Base-by-base conservation (phyloP, 1,140 invertebrate genomes). In the Drosophila obscura region DNA sequence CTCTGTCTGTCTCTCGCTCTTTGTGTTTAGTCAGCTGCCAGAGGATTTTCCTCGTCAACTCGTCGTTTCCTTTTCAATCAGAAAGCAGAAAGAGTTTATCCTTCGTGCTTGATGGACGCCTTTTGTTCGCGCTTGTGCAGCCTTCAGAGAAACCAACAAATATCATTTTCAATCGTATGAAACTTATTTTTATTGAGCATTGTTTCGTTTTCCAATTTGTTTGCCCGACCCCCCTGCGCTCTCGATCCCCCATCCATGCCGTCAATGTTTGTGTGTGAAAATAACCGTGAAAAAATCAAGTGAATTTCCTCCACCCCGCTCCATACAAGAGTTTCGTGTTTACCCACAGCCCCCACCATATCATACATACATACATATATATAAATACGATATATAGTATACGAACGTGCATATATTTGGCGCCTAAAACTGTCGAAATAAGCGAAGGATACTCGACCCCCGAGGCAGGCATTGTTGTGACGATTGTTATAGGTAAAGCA, bases 41-140 rank as follows among this genome's bases (percentile, higher is more conserved):
- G 48, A 50, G 52, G 56, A 51, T 64, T 65, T 48, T 60, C 24
- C 44, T n/a, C n/a, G n/a, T n/a, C n/a, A 31, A 22, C 16, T 13
- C 35, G 46, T 35, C 61, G 52, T 19, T 26, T 43, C 9, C 24
- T 39, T 52, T 73, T 52, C 35, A 58, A 73, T 56, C 79, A 90
- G 88, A 90, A 81, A 82, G 88, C 79, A 90, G 88, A 90, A 81
- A 82, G 88, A 90, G 88, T 90, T 90, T 81, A 90, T 90, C 88
- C 88, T 90, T 90, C 80, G 88, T 88, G 82, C 83, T 88, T 90
- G 76, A 68, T 81, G 76, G 88, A 80, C 80, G 88, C 75, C 76
- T 80, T 88, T 88, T 71, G 67, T 88, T 87, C 73, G 77, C 82
- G 65, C 68, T 87, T 72, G 49, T 78, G 63, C 66, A 65, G 43